Evolutionary conservation across 1,140 invertebrate genomes (phyloP).

Genomic region (Dendroctonus ponderosae): DNA sequence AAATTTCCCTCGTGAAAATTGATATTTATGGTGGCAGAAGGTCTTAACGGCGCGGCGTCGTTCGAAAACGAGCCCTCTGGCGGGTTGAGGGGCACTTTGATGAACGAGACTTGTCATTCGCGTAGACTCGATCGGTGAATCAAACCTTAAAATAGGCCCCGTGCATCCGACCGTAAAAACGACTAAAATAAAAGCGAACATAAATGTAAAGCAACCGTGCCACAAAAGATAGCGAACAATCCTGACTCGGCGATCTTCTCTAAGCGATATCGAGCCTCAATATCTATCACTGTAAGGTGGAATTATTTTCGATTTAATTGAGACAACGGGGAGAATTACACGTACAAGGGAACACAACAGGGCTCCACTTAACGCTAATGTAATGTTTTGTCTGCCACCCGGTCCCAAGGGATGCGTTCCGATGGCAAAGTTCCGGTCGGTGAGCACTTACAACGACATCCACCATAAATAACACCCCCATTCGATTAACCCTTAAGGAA

Average conservation of each 20-base stretch:
- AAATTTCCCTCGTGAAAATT: conserved; percentile 8
- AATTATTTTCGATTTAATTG: not conserved
- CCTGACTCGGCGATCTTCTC: not conserved
- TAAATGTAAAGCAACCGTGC: conserved; percentile 3
- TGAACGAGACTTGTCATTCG: conserved; percentile 44
- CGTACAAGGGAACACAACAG: conserved; percentile 20
- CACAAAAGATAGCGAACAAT: not conserved
- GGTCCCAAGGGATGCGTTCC: conserved; percentile 25
- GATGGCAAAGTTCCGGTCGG: conserved; percentile 28
- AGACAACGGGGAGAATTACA: not conserved
- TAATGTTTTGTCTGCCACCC: conserved; percentile 33
- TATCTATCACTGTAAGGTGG: too few species aligned
- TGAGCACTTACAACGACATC: conserved; percentile 29
- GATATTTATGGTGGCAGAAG: conserved; percentile 13
- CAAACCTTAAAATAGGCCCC: conserved; percentile 47
- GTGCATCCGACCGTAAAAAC: conserved; percentile 40
- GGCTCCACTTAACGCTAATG: conserved; percentile 30
- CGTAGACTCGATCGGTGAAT: conserved; percentile 45
- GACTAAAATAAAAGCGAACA: conserved; percentile 34
- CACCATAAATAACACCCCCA: conserved; percentile 30
- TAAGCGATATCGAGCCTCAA: too few species aligned
- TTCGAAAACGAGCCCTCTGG: conserved; percentile 4
- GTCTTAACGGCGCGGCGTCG: conserved; percentile 5
- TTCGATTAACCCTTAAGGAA: conserved; percentile 19
- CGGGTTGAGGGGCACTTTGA: conserved; percentile 38